phyloP scores from a whole-genome alignment of 2,113 vertebrate genomes.

The Dicerorhinus sumatrensis region DNA sequence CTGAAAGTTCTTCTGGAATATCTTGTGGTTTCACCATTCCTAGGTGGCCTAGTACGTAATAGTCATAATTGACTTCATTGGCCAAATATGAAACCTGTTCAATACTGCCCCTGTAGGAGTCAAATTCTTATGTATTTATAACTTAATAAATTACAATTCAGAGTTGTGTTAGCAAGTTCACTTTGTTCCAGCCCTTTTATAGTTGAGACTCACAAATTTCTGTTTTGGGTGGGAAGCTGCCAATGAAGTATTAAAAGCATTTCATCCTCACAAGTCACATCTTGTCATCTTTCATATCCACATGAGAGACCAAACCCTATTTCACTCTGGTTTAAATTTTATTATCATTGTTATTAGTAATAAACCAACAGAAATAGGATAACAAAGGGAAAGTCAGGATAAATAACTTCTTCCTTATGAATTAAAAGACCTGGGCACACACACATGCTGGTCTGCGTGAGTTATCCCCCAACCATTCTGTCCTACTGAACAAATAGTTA shows the following conservation, averaged over 20 bases:
- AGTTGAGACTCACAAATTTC: not conserved
- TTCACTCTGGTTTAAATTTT: conserved; percentile 58
- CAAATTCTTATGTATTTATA: not conserved
- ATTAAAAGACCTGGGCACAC: not conserved
- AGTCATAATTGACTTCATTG: not conserved
- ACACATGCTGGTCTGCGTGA: not conserved
- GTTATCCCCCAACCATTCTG: not conserved
- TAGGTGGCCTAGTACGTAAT: not conserved
- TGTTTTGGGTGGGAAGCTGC: not conserved
- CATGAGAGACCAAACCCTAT: not conserved
- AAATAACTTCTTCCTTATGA: conserved; percentile 48
- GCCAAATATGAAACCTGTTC: not conserved
- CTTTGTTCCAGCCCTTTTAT: not conserved
- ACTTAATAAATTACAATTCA: not conserved
- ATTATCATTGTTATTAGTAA: conserved; percentile 63
- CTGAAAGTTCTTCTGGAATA: conserved; percentile 8
- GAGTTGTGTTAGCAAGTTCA: not conserved
- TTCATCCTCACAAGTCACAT: not conserved
- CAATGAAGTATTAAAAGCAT: not conserved
- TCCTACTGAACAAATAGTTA: not conserved
- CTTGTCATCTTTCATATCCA: not conserved
- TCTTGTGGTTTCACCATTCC: not conserved
- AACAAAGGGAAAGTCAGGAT: conserved; percentile 45
- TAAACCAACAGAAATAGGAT: conserved; percentile 36
- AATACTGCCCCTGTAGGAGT: not conserved